Percentiles rank a stretch among this genome's conserved stretches.
These are phyloP conservation scores for Bimastos eiseni DNA, from an alignment of 2,888 invertebrate genomes.

Conservation along the genomic window DNA sequence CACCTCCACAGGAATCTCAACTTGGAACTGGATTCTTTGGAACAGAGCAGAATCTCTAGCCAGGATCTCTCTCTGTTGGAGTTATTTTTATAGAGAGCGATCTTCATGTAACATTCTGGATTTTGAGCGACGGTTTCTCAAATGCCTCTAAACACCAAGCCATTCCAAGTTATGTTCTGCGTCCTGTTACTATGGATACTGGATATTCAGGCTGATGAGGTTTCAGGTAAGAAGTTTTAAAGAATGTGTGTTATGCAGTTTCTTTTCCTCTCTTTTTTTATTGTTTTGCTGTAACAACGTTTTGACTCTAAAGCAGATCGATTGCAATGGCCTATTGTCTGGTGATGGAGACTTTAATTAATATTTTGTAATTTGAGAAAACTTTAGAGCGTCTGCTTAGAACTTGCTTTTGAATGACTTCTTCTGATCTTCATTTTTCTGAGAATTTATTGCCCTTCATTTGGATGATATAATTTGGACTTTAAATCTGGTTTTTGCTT, in stretches of 20 bases:
- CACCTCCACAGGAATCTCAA: neutral
- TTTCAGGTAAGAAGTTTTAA: neutral
- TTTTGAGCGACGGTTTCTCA: neutral
- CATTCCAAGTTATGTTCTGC: neutral
- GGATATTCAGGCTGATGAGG: neutral
- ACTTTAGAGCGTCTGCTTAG: neutral
- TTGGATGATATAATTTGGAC: neutral
- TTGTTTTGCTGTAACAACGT: neutral
- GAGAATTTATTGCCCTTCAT: neutral
- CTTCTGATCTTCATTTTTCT: no score
- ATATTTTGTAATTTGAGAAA: neutral
- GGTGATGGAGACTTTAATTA: neutral
- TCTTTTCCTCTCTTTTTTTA: neutral
- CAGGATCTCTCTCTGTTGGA: neutral
- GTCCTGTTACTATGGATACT: neutral
- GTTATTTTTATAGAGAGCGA: neutral
- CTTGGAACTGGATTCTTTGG: neutral
- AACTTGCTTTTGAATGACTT: neutral
- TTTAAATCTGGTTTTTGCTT: neutral
- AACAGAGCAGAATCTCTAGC: neutral
- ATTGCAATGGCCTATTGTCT: neutral
- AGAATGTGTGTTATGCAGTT: neutral
- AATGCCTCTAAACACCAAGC: neutral
- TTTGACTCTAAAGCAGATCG: neutral
- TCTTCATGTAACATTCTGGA: neutral